These are phyloP conservation scores for Sinhomidia bicolor DNA, from an alignment of 2,888 invertebrate genomes.

Conservation along the genomic window DNA sequence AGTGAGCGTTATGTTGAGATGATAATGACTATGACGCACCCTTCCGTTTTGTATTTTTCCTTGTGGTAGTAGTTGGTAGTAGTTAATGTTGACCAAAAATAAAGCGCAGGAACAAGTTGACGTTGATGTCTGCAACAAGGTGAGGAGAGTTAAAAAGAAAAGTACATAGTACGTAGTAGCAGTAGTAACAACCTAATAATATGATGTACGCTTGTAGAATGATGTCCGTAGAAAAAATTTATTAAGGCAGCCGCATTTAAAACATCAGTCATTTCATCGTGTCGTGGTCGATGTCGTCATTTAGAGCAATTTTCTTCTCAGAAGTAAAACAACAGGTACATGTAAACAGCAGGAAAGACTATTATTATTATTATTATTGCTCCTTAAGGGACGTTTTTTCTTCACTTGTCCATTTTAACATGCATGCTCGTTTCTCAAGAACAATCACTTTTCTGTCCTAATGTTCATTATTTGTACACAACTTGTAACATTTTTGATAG, in stretches of 20 bases:
- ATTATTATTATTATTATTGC: slow-evolving; percentile 3
- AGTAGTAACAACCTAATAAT: background rate
- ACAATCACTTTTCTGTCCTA: slow-evolving; percentile 39
- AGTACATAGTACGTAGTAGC: background rate
- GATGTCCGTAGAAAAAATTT: slow-evolving; percentile 1
- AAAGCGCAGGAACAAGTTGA: slow-evolving; percentile 40
- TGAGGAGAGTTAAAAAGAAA: background rate
- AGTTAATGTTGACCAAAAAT: background rate
- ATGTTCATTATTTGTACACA: slow-evolving; percentile 32
- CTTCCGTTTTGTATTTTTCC: slow-evolving; percentile 60
- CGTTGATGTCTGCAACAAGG: slow-evolving; percentile 13
- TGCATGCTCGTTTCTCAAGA: background rate
- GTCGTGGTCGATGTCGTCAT: slow-evolving; percentile 32
- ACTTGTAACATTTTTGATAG: background rate
- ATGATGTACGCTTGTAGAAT: background rate
- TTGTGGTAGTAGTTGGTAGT: slow-evolving; percentile 1
- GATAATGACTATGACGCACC: slow-evolving; percentile 54
- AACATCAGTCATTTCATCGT: slow-evolving; percentile 48
- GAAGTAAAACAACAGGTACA: slow-evolving; percentile 49
- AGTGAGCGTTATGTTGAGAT: background rate
- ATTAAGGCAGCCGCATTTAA: slow-evolving; percentile 32
- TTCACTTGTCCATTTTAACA: background rate
- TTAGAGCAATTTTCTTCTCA: slow-evolving; percentile 5
- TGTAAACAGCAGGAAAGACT: slow-evolving; percentile 17
- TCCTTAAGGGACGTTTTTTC: background rate